Evolutionary conservation across 2,888 invertebrate genomes (phyloP).

Genomic region (Aromia moschata): DNA sequence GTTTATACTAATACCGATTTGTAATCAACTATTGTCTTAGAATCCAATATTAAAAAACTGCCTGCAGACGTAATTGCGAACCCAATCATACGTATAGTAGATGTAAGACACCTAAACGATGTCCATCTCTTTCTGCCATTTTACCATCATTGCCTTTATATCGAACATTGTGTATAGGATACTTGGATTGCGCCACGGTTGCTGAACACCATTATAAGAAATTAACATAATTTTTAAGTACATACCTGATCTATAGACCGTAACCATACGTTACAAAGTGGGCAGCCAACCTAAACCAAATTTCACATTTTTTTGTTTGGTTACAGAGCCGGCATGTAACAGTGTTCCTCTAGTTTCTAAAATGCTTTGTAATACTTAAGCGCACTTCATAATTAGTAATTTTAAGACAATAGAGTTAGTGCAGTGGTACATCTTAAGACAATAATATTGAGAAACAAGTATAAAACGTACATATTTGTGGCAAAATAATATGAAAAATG

Average conservation of each 20-base stretch:
- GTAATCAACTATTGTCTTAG: neutral
- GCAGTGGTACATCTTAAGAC: too few species aligned
- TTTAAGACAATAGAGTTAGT: neutral
- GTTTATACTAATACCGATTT: too few species aligned
- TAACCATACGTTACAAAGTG: slow-evolving; percentile 42
- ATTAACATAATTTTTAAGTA: slow-evolving; percentile 49
- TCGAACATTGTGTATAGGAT: slow-evolving; percentile 1
- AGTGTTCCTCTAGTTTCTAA: slow-evolving; percentile 3
- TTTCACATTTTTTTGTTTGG: slow-evolving; percentile 32
- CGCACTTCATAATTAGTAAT: neutral
- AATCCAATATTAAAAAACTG: neutral
- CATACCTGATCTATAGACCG: slow-evolving; percentile 44
- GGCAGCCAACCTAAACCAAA: slow-evolving; percentile 45
- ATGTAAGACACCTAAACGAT: neutral
- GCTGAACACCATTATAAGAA: slow-evolving; percentile 44
- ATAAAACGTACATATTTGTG: too few species aligned
- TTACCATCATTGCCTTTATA: neutral
- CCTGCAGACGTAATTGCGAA: neutral
- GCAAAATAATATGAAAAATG: too few species aligned
- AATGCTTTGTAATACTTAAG: slow-evolving; percentile 11
- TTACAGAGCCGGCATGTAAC: slow-evolving; percentile 5
- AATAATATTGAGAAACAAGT: too few species aligned
- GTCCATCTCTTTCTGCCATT: neutral
- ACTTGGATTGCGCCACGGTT: slow-evolving; percentile 37
- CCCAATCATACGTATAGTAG: neutral